Evolutionary conservation across 2,888 invertebrate species (phyloP).

Genomic region (Sabatieria punctata): DNA sequence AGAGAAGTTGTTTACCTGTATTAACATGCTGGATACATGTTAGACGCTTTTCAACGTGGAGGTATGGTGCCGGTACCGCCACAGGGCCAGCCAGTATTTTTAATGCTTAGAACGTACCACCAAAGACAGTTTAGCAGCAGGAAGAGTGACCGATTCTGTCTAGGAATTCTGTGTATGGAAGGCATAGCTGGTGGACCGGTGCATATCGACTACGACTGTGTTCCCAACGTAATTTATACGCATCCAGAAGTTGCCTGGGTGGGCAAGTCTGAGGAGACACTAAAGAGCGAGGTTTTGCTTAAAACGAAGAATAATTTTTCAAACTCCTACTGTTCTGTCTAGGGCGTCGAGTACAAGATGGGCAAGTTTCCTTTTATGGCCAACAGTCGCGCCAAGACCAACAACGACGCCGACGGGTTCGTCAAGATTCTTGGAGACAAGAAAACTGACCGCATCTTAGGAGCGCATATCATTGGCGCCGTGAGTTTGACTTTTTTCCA

Average conservation of each 20-base stretch:
- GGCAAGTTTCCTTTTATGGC: constrained; percentile 97
- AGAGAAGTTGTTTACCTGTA: too few relatives aligned
- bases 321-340: constrained; percentile 13
- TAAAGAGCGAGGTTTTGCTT: constrained; percentile 60
- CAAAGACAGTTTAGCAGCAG: too few relatives aligned
- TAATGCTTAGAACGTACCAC: too few relatives aligned
- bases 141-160: too few relatives aligned
- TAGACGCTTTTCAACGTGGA: too few relatives aligned
- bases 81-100: too few relatives aligned
- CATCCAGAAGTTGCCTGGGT: constrained; percentile 99
- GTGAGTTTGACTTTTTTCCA: constrained; percentile 42
- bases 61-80: too few relatives aligned
- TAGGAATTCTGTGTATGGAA: constrained; percentile 67
- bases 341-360: constrained; percentile 76
- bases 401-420: constrained; percentile 90
- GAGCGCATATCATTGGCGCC: constrained; percentile 92
- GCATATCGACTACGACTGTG: constrained; percentile 98
- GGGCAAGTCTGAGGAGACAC: constrained; percentile 77
- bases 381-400: constrained; percentile 95
- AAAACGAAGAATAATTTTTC: background rate
- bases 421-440: constrained; percentile 87
- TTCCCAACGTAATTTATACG: constrained; percentile 98
- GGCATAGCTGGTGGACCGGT: constrained; percentile 69
- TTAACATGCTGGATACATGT: too few relatives aligned
- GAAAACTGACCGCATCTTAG: constrained; percentile 78